phyloP scores from a whole-genome alignment of 2,113 vertebrate species.

The Pluvialis apricaria region DNA sequence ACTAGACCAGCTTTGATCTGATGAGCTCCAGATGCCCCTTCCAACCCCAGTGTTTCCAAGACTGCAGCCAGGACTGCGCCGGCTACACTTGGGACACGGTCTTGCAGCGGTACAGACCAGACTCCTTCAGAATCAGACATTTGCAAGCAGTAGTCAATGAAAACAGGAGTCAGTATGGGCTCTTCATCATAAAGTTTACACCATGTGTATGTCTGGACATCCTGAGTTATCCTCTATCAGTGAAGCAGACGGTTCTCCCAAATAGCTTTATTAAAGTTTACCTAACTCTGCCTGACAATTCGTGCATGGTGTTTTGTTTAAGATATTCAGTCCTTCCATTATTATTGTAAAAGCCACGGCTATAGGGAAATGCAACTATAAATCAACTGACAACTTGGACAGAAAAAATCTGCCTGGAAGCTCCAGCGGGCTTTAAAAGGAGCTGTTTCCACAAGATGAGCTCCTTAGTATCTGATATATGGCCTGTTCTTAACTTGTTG shows the following conservation, averaged over 20 bases:
- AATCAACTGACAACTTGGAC: neutral
- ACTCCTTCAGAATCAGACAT: neutral
- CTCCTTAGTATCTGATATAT: neutral
- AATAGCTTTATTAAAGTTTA: neutral
- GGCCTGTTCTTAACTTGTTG: neutral
- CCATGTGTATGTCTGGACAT: neutral
- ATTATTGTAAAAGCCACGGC: neutral
- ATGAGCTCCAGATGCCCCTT: neutral
- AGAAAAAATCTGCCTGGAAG: neutral
- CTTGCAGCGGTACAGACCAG: neutral
- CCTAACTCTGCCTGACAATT: neutral
- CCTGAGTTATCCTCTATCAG: neutral
- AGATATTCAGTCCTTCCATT: neutral
- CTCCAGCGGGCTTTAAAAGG: neutral
- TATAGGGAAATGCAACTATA: neutral
- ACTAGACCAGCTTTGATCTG: neutral
- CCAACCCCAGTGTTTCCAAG: neutral
- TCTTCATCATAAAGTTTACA: neutral
- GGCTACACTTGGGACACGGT: neutral
- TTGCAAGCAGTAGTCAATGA: neutral
- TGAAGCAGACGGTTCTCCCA: neutral
- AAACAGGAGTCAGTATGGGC: neutral
- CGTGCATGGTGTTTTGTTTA: neutral
- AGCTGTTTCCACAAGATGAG: neutral
- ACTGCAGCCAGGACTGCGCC: accelerated